Evolutionary conservation across 1,140 invertebrate species (phyloP), one percentile per base, ranked within the genome.

Genomic region (Dryas iulia): DNA sequence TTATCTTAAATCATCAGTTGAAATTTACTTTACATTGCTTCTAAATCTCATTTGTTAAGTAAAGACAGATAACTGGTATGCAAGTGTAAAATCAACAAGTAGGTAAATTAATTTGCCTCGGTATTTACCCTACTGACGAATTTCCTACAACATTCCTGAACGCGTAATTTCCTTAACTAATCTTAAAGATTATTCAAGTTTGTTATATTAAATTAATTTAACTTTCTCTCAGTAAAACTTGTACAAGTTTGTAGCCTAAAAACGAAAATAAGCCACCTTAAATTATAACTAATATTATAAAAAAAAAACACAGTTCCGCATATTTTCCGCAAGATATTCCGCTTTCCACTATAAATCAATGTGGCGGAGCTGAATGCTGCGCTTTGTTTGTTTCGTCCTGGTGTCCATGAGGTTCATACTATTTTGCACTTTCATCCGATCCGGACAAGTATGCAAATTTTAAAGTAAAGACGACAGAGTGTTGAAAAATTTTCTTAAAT

Each of bases 121-220:
- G 1, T 47, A 47, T 47, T 47, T 47, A 47, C 14, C 6, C 14
- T n/a, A n/a, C n/a, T n/a, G n/a, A 18, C 39, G 6, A 47, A 18
- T 21, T 10, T 18, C 39, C 18, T 8, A 47, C 39, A 47, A 47
- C 18, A 47, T 66, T 28, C 63, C 31, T 58, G 54, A 66, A 11
- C 11, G 11, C 33, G 54, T 39, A 66, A 66, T 66, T 31, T 66
- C 25, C 10, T 56, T 56, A 25, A 35, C 33, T 56, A 59, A 66
- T 57, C 57, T 47, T 47, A 4, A 54, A 24, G 61, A 64, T 64
- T 33, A 59, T 57, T 33, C 63, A 59, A 66, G 47, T 47, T 66
- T 58, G 31, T 35, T 54, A 53, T 33, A 59, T 60, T 59, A 54
- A 67, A 59, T 67, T 67, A 67, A 67, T 54, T 67, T 67, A n/a